Percentiles rank a stretch among this genome's conserved stretches.
phyloP scores from a whole-genome alignment of 1,140 invertebrate species.

The Drosophila tristis region DNA sequence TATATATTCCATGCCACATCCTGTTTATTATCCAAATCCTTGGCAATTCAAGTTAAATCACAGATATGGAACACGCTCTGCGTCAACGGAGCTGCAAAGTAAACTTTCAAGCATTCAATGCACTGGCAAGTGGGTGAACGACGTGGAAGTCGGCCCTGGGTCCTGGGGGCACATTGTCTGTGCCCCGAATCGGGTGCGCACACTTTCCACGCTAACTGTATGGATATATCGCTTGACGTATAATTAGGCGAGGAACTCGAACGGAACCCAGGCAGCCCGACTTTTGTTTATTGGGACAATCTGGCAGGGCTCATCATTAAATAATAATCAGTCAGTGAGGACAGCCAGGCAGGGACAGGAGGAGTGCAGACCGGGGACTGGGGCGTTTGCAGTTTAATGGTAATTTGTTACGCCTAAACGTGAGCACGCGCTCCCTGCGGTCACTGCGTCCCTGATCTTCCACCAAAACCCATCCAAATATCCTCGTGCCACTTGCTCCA shows the following conservation, averaged over 20 bases:
- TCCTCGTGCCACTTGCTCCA: conserved; percentile 46
- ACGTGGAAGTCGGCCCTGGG: too few relatives aligned
- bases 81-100: not conserved
- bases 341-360: not conserved
- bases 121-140: conserved; percentile 13
- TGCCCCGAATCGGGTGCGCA: conserved; percentile 1
- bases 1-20: conserved; percentile 12
- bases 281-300: conserved; percentile 55
- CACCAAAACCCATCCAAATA: not conserved
- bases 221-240: conserved; percentile 19
- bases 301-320: conserved; percentile 71
- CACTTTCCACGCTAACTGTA: not conserved
- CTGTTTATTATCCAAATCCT: conserved; percentile 42
- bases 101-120: not conserved
- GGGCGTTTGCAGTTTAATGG: conserved; percentile 62
- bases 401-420: conserved; percentile 84
- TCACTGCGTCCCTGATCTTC: conserved; percentile 48
- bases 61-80: conserved; percentile 35
- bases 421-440: conserved; percentile 65
- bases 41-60: conserved; percentile 34
- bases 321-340: conserved; percentile 67
- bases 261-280: conserved; percentile 12
- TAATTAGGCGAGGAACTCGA: conserved; percentile 56
- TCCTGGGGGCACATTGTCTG: too few relatives aligned
- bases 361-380: not conserved